These are phyloP conservation scores for Ichneumoninae sp. DNA, from an alignment of 2,888 invertebrate species.

Conservation along the genomic window DNA sequence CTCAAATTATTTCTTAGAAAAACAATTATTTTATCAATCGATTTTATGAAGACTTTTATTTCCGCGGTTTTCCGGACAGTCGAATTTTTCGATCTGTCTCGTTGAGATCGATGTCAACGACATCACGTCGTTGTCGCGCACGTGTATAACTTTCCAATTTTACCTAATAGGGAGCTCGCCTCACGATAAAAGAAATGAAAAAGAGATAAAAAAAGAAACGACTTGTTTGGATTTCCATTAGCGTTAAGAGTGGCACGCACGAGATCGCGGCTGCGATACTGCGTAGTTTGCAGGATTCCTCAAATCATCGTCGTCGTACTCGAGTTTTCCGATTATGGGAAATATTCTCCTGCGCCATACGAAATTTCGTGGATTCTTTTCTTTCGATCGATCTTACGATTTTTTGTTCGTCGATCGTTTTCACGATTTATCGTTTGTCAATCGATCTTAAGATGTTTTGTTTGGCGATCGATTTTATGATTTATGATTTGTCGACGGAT, in stretches of 20 bases:
- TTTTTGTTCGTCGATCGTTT: too few relatives aligned
- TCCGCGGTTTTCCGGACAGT: neutral
- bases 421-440: too few relatives aligned
- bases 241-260: conserved; percentile 23
- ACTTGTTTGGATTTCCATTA: conserved; percentile 56
- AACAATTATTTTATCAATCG: conserved; percentile 28
- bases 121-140: neutral
- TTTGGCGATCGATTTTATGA: neutral
- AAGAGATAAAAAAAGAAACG: conserved; percentile 15
- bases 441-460: too few relatives aligned
- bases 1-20: neutral
- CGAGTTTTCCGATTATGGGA: neutral
- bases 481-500: neutral
- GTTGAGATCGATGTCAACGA: conserved; percentile 2
- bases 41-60: conserved; percentile 13
- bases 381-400: neutral
- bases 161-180: conserved; percentile 50
- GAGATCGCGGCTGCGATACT: neutral
- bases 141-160: conserved; percentile 56
- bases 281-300: conserved; percentile 27
- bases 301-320: conserved; percentile 2
- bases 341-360: neutral
- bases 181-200: conserved; percentile 1
- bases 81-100: conserved; percentile 34
- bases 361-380: neutral